Conservation (phyloP, 2,888 invertebrate genomes). For the Clitarchus hookeri region DNA sequence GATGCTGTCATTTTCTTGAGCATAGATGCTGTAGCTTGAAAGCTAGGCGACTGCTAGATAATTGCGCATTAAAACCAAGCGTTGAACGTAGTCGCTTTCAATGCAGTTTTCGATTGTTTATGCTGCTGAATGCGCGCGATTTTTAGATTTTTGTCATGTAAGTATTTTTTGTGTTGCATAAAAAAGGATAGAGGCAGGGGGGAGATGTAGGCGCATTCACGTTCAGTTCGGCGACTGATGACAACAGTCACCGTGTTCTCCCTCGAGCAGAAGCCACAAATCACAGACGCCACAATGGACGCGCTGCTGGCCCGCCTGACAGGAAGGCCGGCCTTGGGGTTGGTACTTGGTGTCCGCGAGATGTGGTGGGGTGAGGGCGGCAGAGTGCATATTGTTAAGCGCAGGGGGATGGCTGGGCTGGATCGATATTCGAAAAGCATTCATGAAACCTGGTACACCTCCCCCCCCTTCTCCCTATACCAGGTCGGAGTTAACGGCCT, state of each 20-base stretch:
- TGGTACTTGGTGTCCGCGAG: too few relatives aligned
- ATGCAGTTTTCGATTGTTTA: neutral
- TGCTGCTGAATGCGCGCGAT: neutral
- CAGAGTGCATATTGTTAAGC: neutral
- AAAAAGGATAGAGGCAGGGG: too few relatives aligned
- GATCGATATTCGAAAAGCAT: constrained; percentile 9
- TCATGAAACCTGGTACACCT: neutral
- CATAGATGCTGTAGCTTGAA: too few relatives aligned
- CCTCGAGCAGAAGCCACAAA: neutral
- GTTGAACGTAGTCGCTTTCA: too few relatives aligned
- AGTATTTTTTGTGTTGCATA: too few relatives aligned
- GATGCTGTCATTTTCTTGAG: too few relatives aligned
- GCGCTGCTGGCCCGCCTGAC: neutral
- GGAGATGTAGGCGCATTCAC: too few relatives aligned
- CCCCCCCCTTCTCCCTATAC: neutral
- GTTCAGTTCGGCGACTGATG: too few relatives aligned
- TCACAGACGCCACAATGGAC: neutral
- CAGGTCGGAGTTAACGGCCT: neutral
- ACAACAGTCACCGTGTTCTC: neutral
- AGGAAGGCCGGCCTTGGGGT: neutral
- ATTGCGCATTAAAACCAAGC: too few relatives aligned
- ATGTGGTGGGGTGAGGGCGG: neutral
- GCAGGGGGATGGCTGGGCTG: neutral
- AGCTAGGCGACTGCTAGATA: too few relatives aligned
- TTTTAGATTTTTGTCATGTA: too few relatives aligned